These are phyloP conservation scores for Hydractinia echinata DNA, from an alignment of 30 jellyfish, hydroid and myxozoan genomes.

Conservation along the genomic window DNA sequence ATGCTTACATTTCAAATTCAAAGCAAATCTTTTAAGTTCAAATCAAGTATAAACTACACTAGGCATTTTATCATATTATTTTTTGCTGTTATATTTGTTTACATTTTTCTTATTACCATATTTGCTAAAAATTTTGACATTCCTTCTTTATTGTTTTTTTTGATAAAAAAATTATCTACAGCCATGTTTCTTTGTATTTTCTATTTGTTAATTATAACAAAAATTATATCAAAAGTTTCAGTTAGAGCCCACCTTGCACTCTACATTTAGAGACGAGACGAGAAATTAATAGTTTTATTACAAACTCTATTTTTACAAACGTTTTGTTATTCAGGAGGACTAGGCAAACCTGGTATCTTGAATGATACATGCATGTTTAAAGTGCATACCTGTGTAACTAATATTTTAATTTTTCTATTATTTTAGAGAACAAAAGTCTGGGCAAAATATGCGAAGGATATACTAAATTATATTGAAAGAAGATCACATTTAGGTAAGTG, in stretches of 20 bases:
- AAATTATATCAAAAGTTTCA: no score
- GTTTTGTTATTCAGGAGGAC: no score
- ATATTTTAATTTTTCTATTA: not conserved
- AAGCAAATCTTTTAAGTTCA: not conserved
- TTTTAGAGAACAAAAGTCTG: slow-evolving; percentile 84
- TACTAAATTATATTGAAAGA: slow-evolving; percentile 72
- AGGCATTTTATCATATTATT: not conserved
- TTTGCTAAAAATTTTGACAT: not conserved
- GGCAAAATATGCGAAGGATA: slow-evolving; percentile 94
- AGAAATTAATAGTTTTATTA: no score
- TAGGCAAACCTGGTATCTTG: no score
- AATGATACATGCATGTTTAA: no score
- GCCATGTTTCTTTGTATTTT: no score
- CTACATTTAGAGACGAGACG: no score
- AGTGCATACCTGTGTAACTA: no score
- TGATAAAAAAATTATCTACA: no score
- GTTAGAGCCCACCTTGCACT: no score
- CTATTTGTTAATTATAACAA: no score
- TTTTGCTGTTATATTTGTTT: not conserved
- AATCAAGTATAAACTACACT: slow-evolving; percentile 7
- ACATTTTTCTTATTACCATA: not conserved
- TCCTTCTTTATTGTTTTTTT: not conserved
- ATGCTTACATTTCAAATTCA: not conserved
- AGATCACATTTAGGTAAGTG: slow-evolving; percentile 72
- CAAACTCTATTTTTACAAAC: no score